Evolutionary conservation across 2,113 vertebrate genomes (phyloP).

Genomic region (Dicentrarchus labrax): DNA sequence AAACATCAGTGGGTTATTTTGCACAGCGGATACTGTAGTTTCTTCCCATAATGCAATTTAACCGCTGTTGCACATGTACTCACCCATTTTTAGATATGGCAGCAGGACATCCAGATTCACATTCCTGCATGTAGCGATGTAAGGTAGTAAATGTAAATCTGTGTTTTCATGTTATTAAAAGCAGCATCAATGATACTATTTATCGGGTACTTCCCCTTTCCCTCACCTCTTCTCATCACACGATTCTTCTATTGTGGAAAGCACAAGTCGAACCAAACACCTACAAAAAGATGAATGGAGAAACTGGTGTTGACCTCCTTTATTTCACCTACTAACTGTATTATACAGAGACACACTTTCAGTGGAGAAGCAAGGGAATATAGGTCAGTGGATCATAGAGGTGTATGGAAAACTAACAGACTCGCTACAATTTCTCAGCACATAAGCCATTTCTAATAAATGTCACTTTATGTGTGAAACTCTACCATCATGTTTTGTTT

Average conservation of each 20-base stretch:
- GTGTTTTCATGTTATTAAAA: neutral
- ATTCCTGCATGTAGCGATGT: conserved; percentile 70
- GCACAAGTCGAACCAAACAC: conserved; percentile 88
- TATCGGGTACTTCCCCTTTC: neutral
- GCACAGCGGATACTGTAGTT: conserved; percentile 21
- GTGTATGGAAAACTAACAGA: conserved; percentile 59
- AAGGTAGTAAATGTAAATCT: neutral
- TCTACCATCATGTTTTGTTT: conserved; percentile 16
- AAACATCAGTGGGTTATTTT: conserved; percentile 15
- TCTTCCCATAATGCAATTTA: neutral
- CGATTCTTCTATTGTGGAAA: conserved; percentile 80
- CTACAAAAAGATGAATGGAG: conserved; percentile 80
- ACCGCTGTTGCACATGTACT: conserved; percentile 31
- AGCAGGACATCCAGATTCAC: conserved; percentile 82
- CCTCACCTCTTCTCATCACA: conserved; percentile 83
- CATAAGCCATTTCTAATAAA: conserved; percentile 20
- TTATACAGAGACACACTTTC: conserved; percentile 75
- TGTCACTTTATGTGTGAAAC: conserved; percentile 30
- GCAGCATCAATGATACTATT: neutral
- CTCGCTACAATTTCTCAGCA: conserved; percentile 35
- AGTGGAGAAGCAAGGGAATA: conserved; percentile 56
- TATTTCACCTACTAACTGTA: conserved; percentile 81
- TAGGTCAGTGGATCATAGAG: conserved; percentile 79
- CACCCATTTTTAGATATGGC: conserved; percentile 88
- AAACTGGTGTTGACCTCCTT: conserved; percentile 70